A percentile compares a stretch with the other conserved stretches of the same genome.
These are phyloP conservation scores for Typhlomys cinereus DNA, from an alignment of 2,113 vertebrate species.

Conservation along the genomic window DNA sequence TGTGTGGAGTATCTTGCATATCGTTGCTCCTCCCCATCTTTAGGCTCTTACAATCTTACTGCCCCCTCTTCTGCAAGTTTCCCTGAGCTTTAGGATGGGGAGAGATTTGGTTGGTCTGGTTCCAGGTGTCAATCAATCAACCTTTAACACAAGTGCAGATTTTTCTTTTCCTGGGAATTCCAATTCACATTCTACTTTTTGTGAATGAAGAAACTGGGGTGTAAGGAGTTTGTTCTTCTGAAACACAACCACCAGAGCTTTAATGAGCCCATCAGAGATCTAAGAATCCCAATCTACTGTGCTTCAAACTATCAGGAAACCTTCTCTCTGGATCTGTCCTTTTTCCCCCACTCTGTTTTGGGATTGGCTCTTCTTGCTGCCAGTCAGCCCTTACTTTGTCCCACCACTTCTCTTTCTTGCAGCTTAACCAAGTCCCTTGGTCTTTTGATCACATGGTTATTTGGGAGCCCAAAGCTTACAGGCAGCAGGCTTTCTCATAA, in stretches of 20 bases:
- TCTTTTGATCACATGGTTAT: neutral
- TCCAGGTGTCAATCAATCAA: too few relatives aligned
- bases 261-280: neutral
- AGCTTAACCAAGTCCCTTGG: neutral
- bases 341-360: neutral
- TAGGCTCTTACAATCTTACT: too few relatives aligned
- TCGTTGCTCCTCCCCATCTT: too few relatives aligned
- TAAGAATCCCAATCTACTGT: neutral
- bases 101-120: too few relatives aligned
- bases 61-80: too few relatives aligned
- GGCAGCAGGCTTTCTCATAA: slow-evolving; percentile 10
- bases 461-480: fast-evolving
- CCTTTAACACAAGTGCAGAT: neutral
- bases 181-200: neutral
- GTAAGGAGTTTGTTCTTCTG: too few relatives aligned
- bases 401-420: neutral
- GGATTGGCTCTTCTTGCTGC: neutral
- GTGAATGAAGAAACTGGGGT: neutral
- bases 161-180: neutral
- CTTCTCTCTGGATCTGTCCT: neutral
- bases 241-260: neutral
- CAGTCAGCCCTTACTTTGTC: neutral
- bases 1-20: too few relatives aligned
- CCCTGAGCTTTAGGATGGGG: too few relatives aligned
- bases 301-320: neutral